Percentiles rank a stretch among this genome's conserved stretches.
phyloP scores from a whole-genome alignment of 2,888 invertebrate genomes.

The Clistopyga incitator region DNA sequence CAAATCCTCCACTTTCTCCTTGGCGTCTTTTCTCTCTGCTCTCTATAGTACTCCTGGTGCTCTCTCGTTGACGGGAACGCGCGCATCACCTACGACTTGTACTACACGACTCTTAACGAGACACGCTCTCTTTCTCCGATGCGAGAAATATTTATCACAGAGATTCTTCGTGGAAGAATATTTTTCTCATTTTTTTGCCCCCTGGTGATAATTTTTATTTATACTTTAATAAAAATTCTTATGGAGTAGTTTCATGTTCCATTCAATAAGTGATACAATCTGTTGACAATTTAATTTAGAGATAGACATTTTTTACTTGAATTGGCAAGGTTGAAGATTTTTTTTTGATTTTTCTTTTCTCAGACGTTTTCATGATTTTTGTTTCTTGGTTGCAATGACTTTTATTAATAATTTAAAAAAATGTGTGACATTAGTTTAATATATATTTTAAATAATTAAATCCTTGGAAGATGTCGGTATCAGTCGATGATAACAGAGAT shows the following conservation, averaged over 20 bases:
- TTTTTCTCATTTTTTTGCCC: too few species aligned
- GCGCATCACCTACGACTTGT: slow-evolving; percentile 41
- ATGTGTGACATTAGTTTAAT: neutral
- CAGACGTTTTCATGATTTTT: neutral
- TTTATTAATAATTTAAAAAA: neutral
- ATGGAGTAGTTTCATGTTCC: too few species aligned
- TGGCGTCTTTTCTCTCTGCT: slow-evolving; percentile 17
- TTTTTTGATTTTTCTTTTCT: too few species aligned
- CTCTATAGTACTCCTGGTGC: slow-evolving; percentile 1
- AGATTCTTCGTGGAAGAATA: too few species aligned
- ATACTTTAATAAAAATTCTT: too few species aligned
- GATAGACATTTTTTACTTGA: too few species aligned
- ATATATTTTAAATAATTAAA: neutral
- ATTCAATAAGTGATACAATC: too few species aligned
- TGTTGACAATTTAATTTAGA: too few species aligned
- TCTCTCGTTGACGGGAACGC: neutral
- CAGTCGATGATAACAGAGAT: neutral
- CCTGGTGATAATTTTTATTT: too few species aligned
- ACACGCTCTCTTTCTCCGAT: slow-evolving; percentile 1
- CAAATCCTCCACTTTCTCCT: slow-evolving; percentile 19
- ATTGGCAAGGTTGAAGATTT: too few species aligned
- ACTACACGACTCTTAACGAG: slow-evolving; percentile 31
- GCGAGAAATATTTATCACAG: slow-evolving; percentile 38
- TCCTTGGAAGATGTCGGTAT: neutral
- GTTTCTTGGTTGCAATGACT: neutral